These are phyloP conservation scores for Scelioninae gen. 1 DNA, from an alignment of 2,888 invertebrate species.

Conservation along the genomic window DNA sequence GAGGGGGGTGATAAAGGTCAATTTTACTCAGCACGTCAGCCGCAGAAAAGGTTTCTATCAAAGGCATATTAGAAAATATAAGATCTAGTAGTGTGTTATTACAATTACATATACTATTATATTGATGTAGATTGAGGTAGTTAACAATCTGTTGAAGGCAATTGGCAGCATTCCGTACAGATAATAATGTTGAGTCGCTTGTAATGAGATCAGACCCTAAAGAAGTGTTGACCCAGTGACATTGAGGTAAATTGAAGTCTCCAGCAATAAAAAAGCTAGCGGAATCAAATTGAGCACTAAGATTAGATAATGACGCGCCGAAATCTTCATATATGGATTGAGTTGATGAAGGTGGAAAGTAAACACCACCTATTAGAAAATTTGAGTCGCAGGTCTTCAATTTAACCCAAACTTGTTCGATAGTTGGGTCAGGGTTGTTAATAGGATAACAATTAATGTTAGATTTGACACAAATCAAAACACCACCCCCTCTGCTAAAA, in stretches of 20 bases:
- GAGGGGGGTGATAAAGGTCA: background rate
- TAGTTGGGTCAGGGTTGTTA: no score
- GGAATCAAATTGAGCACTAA: no score
- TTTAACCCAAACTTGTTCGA: no score
- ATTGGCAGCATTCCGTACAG: background rate
- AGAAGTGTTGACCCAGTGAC: background rate
- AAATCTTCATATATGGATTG: no score
- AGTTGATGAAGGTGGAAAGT: no score
- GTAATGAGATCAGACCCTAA: background rate
- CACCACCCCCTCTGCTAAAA: no score
- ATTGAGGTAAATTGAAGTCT: slow-evolving; percentile 5
- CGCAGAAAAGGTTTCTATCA: background rate
- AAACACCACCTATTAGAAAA: no score
- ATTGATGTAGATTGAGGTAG: slow-evolving; percentile 1
- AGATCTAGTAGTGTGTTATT: slow-evolving; percentile 1
- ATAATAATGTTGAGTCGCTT: background rate
- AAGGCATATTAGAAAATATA: background rate
- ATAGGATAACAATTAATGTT: no score
- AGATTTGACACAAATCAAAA: no score
- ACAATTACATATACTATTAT: background rate
- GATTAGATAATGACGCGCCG: no score
- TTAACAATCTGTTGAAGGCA: background rate
- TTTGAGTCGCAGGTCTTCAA: no score
- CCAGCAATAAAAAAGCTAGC: no score
- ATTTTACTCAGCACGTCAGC: background rate